Evolutionary conservation across 2,888 invertebrate species (phyloP), one percentile per base, ranked within the genome.

Genomic region (Orthonevra nobilis): DNA sequence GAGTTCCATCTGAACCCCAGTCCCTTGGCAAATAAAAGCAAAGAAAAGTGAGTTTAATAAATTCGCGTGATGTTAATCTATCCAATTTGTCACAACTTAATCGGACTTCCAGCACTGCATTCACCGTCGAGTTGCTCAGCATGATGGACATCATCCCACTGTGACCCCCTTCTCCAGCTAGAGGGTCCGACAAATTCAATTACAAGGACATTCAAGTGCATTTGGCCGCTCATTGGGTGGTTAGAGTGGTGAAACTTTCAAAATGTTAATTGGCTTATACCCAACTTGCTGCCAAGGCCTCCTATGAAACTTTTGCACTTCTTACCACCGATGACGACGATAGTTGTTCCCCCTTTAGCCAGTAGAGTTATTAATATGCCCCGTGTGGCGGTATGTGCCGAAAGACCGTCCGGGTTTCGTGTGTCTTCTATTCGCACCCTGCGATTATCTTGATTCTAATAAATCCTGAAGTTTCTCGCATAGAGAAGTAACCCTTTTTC

Each of bases 401-500:
- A 70, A 63, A 56, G 60, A 44, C 38, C 34, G 34, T 12, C 46
- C 26, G 38, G 36, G 56, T 10, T 14, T 56, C 42, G 61, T 79
- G 66, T 68, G 73, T 73, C 79, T 79, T 73, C 79, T 68, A 56
- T 79, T 79, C 79, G 73, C 79, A 79, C 79, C 61, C 61, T 40
- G 46, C 81, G 63, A 74, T 81, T 63, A 81, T 81, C 81, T 74
- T 81, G 81, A 81, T 81, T 81, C 58, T 81, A 81, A 81, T 81
- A 81, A 81, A 81, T 81, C 74, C 63, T 81, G 74, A 81, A 81
- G 81, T 81, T 74, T 74, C 61, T 73, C 50, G 60, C 60, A 54
- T 61, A 42, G 38, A 40, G 60, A 19, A 61, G 28, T 50, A 73
- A 73, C 79, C 73, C 79, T 73, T 73, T 79, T 66, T 72, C 79